Evolutionary conservation across 2,888 invertebrate species (phyloP), one percentile per base, ranked within the genome.

Genomic region (Adelognathus sp.): DNA sequence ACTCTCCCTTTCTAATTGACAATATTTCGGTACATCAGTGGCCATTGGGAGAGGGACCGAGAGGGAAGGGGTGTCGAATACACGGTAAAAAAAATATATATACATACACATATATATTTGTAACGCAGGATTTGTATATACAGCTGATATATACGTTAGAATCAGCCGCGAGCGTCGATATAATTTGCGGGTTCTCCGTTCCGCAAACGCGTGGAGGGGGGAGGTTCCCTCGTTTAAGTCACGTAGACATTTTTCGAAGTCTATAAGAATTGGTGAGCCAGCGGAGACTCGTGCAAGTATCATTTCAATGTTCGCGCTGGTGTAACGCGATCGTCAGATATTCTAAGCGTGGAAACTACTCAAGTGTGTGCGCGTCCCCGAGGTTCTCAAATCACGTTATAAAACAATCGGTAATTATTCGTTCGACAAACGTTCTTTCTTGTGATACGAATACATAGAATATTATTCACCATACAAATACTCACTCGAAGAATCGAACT

Each of bases 401-500:
- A 41, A 44, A 52, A 11, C 3, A 18, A 31, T 72, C 27, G 77
- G 67, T 77, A 72, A 67, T 46, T 72, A 63, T 77, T 7, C 2
- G 31, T 41, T 39, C 4, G 24, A 69, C 14, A 3, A 7, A 56
- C 21, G 54, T 61, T 29, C 52, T 7, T 58, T 14, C 21, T 33
- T 18, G 1, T 6, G 16, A 11, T 9, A 44, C 21, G 36, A 39
- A 52, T 4, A n/a, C 21, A 16, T 29, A 18, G 33, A 39, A 33
- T 11, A 11, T 29, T 11, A 36, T 46, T 39, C 31, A n/a, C 29
- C 0, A n/a, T n/a, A 3, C 52, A 11, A 21, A 24, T 31, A 74
- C 74, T 80, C 84, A 27, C 85, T 79, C 1, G 85, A 73, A n/a
- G 77, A 24, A 66, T 82, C 81, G 21, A 86, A 86, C 18, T 92